Percentiles rank a stretch among this genome's conserved stretches.
phyloP scores from a whole-genome alignment of 2,797 vertebrate genomes.

The Propithecus deckenii region DNA sequence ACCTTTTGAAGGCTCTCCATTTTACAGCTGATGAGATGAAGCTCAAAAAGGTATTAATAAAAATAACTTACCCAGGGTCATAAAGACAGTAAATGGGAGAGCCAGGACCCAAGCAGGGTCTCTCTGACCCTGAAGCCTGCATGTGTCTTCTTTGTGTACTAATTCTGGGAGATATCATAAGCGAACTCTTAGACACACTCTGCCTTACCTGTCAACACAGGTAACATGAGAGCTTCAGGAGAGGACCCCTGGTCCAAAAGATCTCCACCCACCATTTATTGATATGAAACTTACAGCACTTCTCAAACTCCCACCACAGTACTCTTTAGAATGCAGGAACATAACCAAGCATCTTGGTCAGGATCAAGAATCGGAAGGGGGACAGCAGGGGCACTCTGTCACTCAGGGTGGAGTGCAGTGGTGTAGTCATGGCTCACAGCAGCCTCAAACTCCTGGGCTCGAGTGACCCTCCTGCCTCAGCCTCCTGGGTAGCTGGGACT shows the following conservation, averaged over 20 bases:
- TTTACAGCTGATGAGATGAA: neutral
- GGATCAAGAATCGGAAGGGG: neutral
- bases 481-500: neutral
- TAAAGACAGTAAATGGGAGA: neutral
- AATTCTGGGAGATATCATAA: neutral
- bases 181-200: neutral
- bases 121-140: neutral
- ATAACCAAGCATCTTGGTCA: neutral
- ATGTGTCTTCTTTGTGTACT: neutral
- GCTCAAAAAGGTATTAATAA: neutral
- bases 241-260: neutral
- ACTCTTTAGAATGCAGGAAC: neutral
- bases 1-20: neutral
- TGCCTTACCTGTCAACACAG: neutral
- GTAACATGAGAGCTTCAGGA: neutral
- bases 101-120: neutral
- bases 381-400: too few species aligned
- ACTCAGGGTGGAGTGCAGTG: neutral
- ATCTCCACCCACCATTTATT: neutral
- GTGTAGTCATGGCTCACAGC: neutral
- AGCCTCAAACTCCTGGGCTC: neutral
- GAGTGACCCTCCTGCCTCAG: neutral
- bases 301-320: neutral
- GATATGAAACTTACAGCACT: neutral
- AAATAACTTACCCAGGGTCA: neutral